Base-by-base conservation (phyloP, 1,140 invertebrate species). In the Gonioctena quinquepunctata region DNA sequence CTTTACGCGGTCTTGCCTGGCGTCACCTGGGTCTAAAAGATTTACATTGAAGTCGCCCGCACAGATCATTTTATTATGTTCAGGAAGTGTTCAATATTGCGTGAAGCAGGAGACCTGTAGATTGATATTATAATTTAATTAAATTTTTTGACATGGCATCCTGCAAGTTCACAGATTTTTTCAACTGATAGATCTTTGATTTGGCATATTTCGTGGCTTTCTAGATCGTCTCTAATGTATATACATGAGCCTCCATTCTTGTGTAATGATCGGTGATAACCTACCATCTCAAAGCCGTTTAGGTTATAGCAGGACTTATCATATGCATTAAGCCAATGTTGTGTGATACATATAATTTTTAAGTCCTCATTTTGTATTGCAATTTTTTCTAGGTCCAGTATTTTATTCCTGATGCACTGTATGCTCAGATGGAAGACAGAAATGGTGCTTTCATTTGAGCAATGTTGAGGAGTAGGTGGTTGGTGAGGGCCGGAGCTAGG, bases 331-430 rank as follows among this genome's bases (percentile, higher is more conserved):
- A 56, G 52, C 52, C 52, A 56, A 56, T 56, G 52, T 56, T 56
- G 6, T 6, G 52, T 56, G 52, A 56, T 16, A 56, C n/a, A n/a
- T 16, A 56, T n/a, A 7, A 56, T 16, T 56, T 22, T 6, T n/a
- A 56, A 18, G 18, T 42, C 33, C n/a, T 56, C 21, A 56, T 56
- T 56, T 16, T 56, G 52, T 16, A 56, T n/a, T 16, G 21, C n/a
- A 56, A 56, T 6, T 56, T n/a, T 56, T 18, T 16, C 21, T 56
- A 42, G n/a, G n/a, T 56, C 52, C 6, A 16, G n/a, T 56, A 56
- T 22, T 56, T 56, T 56, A 56, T 56, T 56, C 21, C n/a, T 56
- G 18, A 56, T 56, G 52, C 52, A 56, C 21, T 56, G 52, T 56
- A 56, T 56, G 21, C 18, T 56, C 21, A 7, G 52, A 56, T 56